Evolutionary conservation across 2,113 vertebrate species (phyloP), one percentile per base, ranked within the genome.

Genomic region (Phaethornis superciliosus): DNA sequence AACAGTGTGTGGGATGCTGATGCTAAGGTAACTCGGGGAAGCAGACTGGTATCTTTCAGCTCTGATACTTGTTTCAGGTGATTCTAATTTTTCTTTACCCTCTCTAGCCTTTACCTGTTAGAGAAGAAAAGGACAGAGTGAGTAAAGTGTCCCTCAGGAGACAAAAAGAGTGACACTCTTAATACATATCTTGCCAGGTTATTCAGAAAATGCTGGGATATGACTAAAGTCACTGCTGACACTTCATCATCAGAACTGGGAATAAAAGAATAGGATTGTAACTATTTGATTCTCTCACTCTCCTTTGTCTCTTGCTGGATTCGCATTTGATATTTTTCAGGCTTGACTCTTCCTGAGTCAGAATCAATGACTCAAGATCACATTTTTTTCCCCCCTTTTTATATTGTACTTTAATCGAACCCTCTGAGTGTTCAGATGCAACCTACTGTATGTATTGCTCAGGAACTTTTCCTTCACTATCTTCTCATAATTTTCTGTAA

Each of bases 101-200:
- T 96, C 97, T 51, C 97, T 91, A 28, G 94, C 96, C 71, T 95
- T 96, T 40, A 96, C 95, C 97, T 98, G 59, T 49, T 9, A 60
- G 27, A 47, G 18, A 63, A 80, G 52, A 70, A 77, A 85, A 89
- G 23, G 35, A 81, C 7, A 44, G 10, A 77, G 22, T 42, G 24
- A 90, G 6, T 35, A 6, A 92, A 79, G 10, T 13, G 15, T 37
- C 22, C 28, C 4, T 37, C 28, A 44, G 27, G 37, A 84, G 49
- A 23, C 6, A 46, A 3, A 26, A 5, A 49, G 4, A 22, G 6
- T 17, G 10, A 15, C 35, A 82, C 17, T 17, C 28, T 60, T 44
- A 80, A 59, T 63, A 78, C 2, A 2, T 33, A 12, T 62, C 49
- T 27, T 72, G 18, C 20, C 3, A 28, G 17, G 10, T 80, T 87